Evolutionary conservation across 1,140 invertebrate genomes (phyloP).

Genomic region (Drosophila kurseongensis): DNA sequence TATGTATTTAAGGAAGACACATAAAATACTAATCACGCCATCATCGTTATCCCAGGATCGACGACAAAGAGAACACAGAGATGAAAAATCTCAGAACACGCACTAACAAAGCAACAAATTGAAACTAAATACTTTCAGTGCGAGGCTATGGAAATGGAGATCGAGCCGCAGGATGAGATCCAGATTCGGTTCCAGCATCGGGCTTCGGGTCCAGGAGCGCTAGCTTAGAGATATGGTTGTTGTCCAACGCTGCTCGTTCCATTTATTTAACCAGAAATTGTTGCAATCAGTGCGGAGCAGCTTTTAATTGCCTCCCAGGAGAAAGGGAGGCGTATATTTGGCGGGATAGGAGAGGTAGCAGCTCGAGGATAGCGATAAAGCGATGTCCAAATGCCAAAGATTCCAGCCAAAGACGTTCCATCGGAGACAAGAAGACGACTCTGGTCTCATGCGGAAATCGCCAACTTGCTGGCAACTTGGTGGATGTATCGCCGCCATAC

Average conservation of each 20-base stretch:
- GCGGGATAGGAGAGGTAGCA: conserved; percentile 4
- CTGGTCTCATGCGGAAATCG: conserved; percentile 74
- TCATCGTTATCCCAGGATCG: conserved; percentile 23
- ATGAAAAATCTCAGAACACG: conserved; percentile 78
- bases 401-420: conserved; percentile 57
- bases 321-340: conserved; percentile 7
- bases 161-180: conserved; percentile 50
- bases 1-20: not conserved
- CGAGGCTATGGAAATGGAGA: conserved; percentile 55
- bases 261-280: conserved; percentile 78
- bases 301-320: conserved; percentile 69
- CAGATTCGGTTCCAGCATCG: conserved; percentile 44
- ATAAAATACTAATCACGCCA: conserved; percentile 16
- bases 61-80: conserved; percentile 12
- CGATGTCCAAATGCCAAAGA: conserved; percentile 71
- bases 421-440: conserved; percentile 73
- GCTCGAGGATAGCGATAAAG: conserved; percentile 54
- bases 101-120: conserved; percentile 83
- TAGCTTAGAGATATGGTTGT: conserved; percentile 50
- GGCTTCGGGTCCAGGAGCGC: conserved; percentile 38
- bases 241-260: conserved; percentile 64
- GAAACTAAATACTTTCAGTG: conserved; percentile 78
- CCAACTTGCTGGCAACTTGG: conserved; percentile 6
- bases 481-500: not conserved
- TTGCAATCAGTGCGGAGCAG: conserved; percentile 75